Percentiles rank a stretch among this genome's conserved stretches.
Conservation (phyloP, 2,113 vertebrate species). For the Axis porcinus region DNA sequence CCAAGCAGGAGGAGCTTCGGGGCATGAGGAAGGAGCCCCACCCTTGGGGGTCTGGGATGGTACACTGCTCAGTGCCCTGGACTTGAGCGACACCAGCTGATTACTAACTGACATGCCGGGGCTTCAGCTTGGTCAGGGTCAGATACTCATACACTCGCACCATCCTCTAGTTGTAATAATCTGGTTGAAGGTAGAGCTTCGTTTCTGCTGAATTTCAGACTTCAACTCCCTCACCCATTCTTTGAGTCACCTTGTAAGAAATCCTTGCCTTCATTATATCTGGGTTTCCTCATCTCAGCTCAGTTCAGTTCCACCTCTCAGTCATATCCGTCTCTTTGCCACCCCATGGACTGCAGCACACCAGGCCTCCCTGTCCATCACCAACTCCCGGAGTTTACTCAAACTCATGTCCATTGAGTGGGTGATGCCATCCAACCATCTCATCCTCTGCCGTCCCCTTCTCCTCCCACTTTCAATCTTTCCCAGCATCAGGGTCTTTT, state of each 20-base stretch:
- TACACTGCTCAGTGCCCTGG: accelerated
- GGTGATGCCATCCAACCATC: not conserved
- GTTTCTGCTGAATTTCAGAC: not conserved
- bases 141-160: not conserved
- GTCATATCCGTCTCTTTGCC: not conserved
- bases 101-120: not conserved
- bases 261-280: not conserved
- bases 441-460: not conserved
- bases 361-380: not conserved
- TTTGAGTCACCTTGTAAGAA: not conserved
- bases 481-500: not conserved
- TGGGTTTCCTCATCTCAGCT: not conserved
- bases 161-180: not conserved
- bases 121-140: not conserved
- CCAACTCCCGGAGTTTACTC: not conserved
- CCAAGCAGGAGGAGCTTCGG: accelerated
- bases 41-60: not conserved
- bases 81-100: accelerated
- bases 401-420: not conserved
- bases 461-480: not conserved
- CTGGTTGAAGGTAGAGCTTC: not conserved
- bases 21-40: not conserved
- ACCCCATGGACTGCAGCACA: not conserved
- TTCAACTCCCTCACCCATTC: not conserved
- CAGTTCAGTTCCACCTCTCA: not conserved